Conservation (phyloP, 2,113 vertebrate species). For the Damaliscus lunatus region DNA sequence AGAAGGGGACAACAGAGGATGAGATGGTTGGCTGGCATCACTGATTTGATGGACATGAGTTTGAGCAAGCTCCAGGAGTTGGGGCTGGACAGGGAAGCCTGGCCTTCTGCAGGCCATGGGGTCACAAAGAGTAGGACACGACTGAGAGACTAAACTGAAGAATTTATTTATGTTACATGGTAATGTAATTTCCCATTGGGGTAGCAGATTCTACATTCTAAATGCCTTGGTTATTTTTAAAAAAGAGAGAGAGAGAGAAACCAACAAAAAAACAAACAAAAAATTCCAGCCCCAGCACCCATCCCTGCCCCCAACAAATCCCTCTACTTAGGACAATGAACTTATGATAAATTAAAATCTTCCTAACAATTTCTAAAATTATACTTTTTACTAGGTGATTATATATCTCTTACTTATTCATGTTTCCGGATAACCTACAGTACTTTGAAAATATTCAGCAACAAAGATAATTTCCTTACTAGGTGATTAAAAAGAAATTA, state of each 20-base stretch:
- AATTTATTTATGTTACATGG: background rate
- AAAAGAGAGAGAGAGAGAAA: background rate
- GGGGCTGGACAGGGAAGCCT: background rate
- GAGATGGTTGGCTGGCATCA: background rate
- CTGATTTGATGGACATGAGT: background rate
- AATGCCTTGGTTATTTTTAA: background rate
- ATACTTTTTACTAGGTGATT: background rate
- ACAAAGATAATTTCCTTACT: background rate
- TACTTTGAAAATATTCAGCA: slow-evolving; percentile 1
- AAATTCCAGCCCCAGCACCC: background rate
- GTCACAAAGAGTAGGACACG: background rate
- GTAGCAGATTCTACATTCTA: background rate
- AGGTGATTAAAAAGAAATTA: background rate
- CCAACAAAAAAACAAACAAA: background rate
- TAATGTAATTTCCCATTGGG: background rate
- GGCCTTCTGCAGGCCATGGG: background rate
- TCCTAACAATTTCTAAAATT: background rate
- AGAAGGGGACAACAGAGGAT: background rate
- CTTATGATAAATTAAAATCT: background rate
- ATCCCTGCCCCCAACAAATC: background rate
- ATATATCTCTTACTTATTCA: background rate
- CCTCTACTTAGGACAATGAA: background rate
- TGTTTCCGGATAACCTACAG: background rate
- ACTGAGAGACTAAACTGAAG: background rate
- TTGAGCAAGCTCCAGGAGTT: background rate